phyloP scores from a whole-genome alignment of 2,888 invertebrate genomes.

The Mesochorus sp. region DNA sequence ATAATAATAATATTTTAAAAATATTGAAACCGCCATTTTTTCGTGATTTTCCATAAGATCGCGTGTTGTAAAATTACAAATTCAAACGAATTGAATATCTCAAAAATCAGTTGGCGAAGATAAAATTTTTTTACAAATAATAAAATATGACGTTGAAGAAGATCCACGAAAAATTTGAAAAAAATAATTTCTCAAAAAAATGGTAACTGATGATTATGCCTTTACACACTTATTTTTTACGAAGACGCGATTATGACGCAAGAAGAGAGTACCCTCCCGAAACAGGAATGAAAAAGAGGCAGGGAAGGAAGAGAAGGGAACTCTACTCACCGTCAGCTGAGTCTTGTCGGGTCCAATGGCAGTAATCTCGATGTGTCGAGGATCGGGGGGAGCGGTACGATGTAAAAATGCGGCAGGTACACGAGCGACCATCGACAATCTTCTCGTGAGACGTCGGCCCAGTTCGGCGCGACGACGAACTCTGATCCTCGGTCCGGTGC shows the following conservation, averaged over 20 bases:
- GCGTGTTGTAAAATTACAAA: too few species aligned
- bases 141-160: too few species aligned
- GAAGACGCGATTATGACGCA: neutral
- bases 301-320: constrained; percentile 42
- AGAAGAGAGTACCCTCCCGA: neutral
- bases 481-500: constrained; percentile 76
- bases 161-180: too few species aligned
- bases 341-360: constrained; percentile 87
- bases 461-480: constrained; percentile 82
- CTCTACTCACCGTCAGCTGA: constrained; percentile 86
- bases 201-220: neutral
- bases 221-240: neutral
- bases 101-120: too few species aligned
- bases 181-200: too few species aligned
- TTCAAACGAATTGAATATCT: too few species aligned
- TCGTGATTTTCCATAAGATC: too few species aligned
- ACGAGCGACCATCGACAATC: constrained; percentile 85
- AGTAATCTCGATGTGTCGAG: constrained; percentile 85
- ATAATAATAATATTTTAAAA: too few species aligned
- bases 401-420: constrained; percentile 85
- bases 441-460: constrained; percentile 85
- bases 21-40: too few species aligned
- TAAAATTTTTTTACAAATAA: neutral
- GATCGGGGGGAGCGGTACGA: constrained; percentile 80
- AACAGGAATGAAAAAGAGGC: neutral